phyloP scores from a whole-genome alignment of 2,797 vertebrate genomes.

The Meda fulgida region DNA sequence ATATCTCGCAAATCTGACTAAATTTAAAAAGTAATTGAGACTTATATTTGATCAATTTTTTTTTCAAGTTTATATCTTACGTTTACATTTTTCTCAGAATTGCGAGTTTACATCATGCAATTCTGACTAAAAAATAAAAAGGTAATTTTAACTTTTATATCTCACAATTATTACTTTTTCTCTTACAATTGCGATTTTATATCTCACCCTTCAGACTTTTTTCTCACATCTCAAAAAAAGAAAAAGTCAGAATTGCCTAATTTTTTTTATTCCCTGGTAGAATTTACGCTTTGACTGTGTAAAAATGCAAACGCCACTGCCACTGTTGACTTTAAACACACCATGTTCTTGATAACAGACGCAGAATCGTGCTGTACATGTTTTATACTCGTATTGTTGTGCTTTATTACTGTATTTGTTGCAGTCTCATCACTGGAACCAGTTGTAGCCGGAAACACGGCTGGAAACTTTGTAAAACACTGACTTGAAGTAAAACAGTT shows the following conservation, averaged over 20 bases:
- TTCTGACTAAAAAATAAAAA: neutral
- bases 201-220: too few relatives aligned
- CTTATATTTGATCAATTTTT: too few relatives aligned
- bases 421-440: neutral
- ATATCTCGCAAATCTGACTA: too few relatives aligned
- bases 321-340: neutral
- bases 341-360: neutral
- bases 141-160: neutral
- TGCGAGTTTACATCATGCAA: too few relatives aligned
- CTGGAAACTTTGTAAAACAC: slow-evolving; percentile 20
- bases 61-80: too few relatives aligned
- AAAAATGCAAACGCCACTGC: neutral
- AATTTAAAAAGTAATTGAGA: too few relatives aligned
- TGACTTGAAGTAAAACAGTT: slow-evolving; percentile 32
- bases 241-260: neutral
- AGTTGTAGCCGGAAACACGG: neutral
- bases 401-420: slow-evolving; percentile 1
- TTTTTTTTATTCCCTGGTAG: neutral
- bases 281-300: neutral
- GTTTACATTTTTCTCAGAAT: too few relatives aligned
- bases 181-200: too few relatives aligned
- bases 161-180: neutral
- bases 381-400: neutral
- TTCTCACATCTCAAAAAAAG: too few relatives aligned
- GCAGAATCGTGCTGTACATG: neutral